phyloP scores from a whole-genome alignment of 2,797 vertebrate genomes.

The Borostomias antarcticus region DNA sequence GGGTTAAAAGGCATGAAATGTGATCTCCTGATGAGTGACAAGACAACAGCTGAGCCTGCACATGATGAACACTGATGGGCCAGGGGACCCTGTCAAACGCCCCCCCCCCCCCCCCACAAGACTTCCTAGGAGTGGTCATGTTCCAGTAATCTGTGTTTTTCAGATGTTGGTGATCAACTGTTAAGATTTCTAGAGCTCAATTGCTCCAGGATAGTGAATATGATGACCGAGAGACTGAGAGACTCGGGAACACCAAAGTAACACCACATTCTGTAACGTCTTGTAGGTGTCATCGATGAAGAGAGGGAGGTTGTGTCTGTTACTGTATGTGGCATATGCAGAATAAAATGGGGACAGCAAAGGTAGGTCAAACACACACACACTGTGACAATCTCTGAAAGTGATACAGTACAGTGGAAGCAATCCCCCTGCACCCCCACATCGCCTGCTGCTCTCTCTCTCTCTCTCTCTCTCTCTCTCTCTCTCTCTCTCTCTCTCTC shows the following conservation, averaged over 20 bases:
- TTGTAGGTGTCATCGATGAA: neutral
- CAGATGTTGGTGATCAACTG: neutral
- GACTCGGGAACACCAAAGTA: neutral
- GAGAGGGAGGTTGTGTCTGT: neutral
- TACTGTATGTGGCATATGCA: neutral
- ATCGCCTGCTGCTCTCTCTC: neutral
- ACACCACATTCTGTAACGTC: neutral
- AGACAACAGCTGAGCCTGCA: constrained; percentile 37
- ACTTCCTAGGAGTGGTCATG: neutral
- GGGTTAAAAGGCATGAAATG: constrained; percentile 70
- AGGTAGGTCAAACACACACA: neutral
- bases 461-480: neutral
- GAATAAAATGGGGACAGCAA: neutral
- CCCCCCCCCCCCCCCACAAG: constrained; percentile 3
- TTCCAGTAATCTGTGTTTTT: neutral
- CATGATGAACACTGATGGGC: constrained; percentile 37
- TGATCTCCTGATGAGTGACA: constrained; percentile 56
- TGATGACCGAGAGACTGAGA: neutral
- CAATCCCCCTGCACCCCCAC: neutral
- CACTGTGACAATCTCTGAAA: constrained; percentile 16
- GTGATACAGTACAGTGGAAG: constrained; percentile 17
- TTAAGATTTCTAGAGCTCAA: neutral
- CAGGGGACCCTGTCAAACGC: constrained; percentile 19
- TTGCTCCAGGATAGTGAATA: neutral
- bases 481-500: too few species aligned